Evolutionary conservation across 1,140 invertebrate genomes (phyloP).

Genomic region (Neodiprion pinetum): DNA sequence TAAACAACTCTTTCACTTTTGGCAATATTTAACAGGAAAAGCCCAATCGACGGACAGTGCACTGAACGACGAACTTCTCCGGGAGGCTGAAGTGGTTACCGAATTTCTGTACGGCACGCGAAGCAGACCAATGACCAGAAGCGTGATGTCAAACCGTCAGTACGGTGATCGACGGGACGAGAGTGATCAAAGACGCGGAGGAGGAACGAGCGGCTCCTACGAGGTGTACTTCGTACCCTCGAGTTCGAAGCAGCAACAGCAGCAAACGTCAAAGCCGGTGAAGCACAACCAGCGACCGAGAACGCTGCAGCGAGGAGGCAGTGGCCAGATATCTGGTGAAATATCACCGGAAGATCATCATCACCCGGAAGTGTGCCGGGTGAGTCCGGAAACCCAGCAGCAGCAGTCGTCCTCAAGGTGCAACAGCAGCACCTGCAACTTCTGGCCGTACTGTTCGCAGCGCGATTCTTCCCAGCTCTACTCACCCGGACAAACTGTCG

Average conservation of each 20-base stretch:
- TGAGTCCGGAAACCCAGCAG: conserved; percentile 49
- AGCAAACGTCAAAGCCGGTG: conserved; percentile 29
- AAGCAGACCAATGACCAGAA: conserved; percentile 60
- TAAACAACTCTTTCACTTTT: too few species aligned
- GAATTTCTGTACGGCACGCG: conserved; percentile 66
- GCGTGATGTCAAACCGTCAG: conserved; percentile 58
- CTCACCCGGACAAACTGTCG: conserved; percentile 45
- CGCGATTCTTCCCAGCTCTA: conserved; percentile 51
- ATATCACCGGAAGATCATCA: conserved; percentile 19
- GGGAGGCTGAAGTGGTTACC: conserved; percentile 65
- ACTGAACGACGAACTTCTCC: conserved; percentile 58
- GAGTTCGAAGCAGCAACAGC: conserved; percentile 44
- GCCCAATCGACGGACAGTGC: conserved; percentile 58
- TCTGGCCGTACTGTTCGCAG: conserved; percentile 66
- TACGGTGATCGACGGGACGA: conserved; percentile 51
- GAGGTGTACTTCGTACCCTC: conserved; percentile 63
- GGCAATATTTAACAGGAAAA: conserved; percentile 43
- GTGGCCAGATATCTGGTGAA: conserved; percentile 53
- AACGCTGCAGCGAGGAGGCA: conserved; percentile 60
- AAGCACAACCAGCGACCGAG: conserved; percentile 45
- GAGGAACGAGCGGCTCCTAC: conserved; percentile 43
- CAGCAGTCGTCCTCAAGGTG: conserved; percentile 40
- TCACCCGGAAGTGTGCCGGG: conserved; percentile 28
- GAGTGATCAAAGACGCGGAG: conserved; percentile 41
- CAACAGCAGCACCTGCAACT: conserved; percentile 64